Conservation (phyloP, 1,140 invertebrate genomes). For the Drosophila jambulina region DNA sequence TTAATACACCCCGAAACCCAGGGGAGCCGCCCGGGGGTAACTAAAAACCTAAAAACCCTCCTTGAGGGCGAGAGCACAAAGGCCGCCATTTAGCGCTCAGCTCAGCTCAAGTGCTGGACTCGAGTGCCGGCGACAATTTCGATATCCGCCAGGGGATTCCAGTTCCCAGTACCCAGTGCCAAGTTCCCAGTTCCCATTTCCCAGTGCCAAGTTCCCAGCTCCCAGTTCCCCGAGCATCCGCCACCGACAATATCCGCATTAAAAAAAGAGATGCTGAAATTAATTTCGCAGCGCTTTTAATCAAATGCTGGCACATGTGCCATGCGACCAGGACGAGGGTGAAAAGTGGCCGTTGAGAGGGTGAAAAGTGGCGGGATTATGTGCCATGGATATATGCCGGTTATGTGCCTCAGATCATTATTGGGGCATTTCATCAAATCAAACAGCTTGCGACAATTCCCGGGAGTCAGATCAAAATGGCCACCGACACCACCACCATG, state of each 20-base stretch:
- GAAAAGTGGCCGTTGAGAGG: constrained; percentile 39
- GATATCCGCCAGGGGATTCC: constrained; percentile 1
- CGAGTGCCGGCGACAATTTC: constrained; percentile 72
- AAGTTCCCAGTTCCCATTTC: neutral
- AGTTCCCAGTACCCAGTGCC: neutral
- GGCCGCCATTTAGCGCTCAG: constrained; percentile 68
- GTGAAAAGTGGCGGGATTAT: constrained; percentile 30
- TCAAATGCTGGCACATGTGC: constrained; percentile 82
- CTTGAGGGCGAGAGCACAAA: constrained; percentile 53
- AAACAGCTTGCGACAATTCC: constrained; percentile 67
- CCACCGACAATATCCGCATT: constrained; percentile 29
- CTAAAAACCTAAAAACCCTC: constrained; percentile 26
- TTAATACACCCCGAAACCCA: constrained; percentile 67
- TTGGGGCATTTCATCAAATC: constrained; percentile 68
- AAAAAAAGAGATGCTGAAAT: constrained; percentile 55
- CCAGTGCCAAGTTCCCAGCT: no score
- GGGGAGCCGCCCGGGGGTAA: neutral
- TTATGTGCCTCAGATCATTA: constrained; percentile 34
- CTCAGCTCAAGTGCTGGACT: constrained; percentile 38
- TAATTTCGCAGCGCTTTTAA: constrained; percentile 81
- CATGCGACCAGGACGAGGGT: neutral
- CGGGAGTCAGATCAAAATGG: constrained; percentile 77
- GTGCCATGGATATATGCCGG: constrained; percentile 18
- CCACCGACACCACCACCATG: constrained; percentile 36
- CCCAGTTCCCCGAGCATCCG: constrained; percentile 3